Evolutionary conservation across 2,797 vertebrate species (phyloP), one percentile per base, ranked within the genome.

Genomic region (Forpus xanthops): DNA sequence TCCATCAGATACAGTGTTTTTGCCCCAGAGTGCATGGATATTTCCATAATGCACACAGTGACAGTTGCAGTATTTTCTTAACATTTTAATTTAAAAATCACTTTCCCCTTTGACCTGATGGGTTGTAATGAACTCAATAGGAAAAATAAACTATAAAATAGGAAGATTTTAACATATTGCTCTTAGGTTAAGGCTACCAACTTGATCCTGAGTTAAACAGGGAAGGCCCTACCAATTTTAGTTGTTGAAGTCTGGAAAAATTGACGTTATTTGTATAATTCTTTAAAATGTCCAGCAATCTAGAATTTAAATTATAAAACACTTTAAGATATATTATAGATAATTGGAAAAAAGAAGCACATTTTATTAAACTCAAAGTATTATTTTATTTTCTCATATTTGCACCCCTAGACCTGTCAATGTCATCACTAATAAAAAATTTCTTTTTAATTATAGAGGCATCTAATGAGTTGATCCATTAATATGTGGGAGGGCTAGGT

Each of bases 41-140:
- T 91, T 91, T 96, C 44, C 45, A 77, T 56, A 79, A 39, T 82
- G 67, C 39, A 12, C 67, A 9, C 39, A 82, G 9, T 74, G 33
- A 87, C 61, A 71, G 30, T 49, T 81, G 49, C 14, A 82, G 18
- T 35, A 58, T 8, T 35, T 93, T 89, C 77, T 77, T 79, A 87
- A 71, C 16, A n/a, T 81, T 76, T 86, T 60, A 35, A 28, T 61
- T 82, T 76, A 87, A 93, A 90, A 95, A 77, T 74, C 31, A 58
- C 12, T 92, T 89, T 89, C 33, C 18, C 5, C 8, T 95, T 93
- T 90, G 61, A 82, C 74, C 60, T 74, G 9, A 56, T 71, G 18
- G 8, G 11, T 73, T 68, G 25, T 70, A 50, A 12, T 73, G n/a
- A 93, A 90, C 12, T 90, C 31, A 6, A 11, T 41, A 81, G 52